Conservation (phyloP, 2,888 invertebrate genomes). For the Phaonia tiefii region DNA sequence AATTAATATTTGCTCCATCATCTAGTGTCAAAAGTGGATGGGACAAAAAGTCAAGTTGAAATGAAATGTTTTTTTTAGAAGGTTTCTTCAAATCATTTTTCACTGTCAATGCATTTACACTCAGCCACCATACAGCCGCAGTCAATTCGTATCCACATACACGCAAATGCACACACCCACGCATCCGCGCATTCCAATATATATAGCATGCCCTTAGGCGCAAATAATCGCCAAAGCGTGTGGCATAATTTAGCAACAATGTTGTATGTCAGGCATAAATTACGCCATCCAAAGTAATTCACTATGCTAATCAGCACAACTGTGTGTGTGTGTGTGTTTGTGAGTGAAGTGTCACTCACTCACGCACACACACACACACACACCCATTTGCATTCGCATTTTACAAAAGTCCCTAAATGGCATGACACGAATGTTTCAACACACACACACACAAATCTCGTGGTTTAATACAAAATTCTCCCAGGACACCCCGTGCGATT, state of each 20-base stretch:
- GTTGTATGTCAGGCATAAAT: slow-evolving; percentile 62
- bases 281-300: slow-evolving; percentile 45
- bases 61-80: slow-evolving; percentile 6
- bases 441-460: slow-evolving; percentile 50
- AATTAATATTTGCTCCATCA: slow-evolving; percentile 37
- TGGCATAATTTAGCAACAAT: slow-evolving; percentile 63
- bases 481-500: slow-evolving; percentile 9
- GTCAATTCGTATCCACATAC: slow-evolving; percentile 16
- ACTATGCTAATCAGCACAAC: slow-evolving; percentile 6
- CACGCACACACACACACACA: neutral
- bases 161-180: neutral
- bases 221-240: slow-evolving; percentile 61
- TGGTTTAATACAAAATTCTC: slow-evolving; percentile 51
- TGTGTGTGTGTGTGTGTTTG: slow-evolving; percentile 32
- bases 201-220: slow-evolving; percentile 35
- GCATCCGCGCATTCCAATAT: neutral
- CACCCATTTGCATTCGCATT: neutral
- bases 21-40: slow-evolving; percentile 6
- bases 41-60: neutral
- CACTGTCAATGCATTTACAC: too few species aligned
- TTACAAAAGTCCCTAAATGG: neutral
- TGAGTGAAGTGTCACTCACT: slow-evolving; percentile 14
- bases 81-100: too few species aligned
- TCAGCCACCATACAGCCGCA: too few species aligned
- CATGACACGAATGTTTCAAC: too few species aligned